Evolutionary conservation across 1,140 invertebrate genomes (phyloP).

Genomic region (Heliconius hewitsoni): DNA sequence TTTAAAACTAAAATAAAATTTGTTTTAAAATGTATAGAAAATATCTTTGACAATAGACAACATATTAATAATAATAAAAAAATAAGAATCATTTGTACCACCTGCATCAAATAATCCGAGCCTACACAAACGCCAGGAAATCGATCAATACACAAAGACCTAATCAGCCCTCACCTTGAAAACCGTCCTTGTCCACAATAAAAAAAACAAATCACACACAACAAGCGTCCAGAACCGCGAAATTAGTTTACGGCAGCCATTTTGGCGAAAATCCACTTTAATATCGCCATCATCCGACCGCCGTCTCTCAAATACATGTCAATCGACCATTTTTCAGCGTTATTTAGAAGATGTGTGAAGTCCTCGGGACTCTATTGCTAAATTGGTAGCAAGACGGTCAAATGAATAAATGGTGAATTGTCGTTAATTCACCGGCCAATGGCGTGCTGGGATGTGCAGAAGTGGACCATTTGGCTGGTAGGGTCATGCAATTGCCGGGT

Average conservation of each 20-base stretch:
- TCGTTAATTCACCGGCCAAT: constrained; percentile 75
- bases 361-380: constrained; percentile 54
- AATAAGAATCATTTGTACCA: not conserved
- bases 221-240: constrained; percentile 45
- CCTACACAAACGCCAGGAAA: constrained; percentile 13
- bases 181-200: constrained; percentile 36
- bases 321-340: constrained; percentile 62
- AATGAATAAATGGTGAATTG: constrained; percentile 72
- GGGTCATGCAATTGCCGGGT: constrained; percentile 64
- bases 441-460: constrained; percentile 54
- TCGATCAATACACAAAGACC: constrained; percentile 18
- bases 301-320: constrained; percentile 60
- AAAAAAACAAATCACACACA: constrained; percentile 49
- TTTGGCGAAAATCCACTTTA: constrained; percentile 71
- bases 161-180: constrained; percentile 33
- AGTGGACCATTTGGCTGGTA: constrained; percentile 71
- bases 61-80: not conserved
- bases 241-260: constrained; percentile 57
- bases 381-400: constrained; percentile 70
- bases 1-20: no score
- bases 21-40: not conserved
- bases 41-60: not conserved
- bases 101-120: not conserved
- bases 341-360: constrained; percentile 43
- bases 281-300: constrained; percentile 49